phyloP scores from a whole-genome alignment of 1,140 invertebrate species.

The Drosophila kanapiae region DNA sequence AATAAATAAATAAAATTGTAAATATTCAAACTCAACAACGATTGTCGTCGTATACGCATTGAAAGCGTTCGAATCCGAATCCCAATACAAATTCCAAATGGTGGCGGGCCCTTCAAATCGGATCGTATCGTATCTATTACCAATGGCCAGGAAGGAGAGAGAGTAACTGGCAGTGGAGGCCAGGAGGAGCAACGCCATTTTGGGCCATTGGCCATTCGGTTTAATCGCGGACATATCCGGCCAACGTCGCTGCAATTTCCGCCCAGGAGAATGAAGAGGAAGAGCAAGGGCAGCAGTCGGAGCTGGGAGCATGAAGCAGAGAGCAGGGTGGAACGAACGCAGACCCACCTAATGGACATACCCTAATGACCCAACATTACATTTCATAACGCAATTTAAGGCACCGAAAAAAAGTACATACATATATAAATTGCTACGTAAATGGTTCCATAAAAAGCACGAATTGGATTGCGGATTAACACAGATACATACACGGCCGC shows the following conservation, averaged over 20 bases:
- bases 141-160: background rate
- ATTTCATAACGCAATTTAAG: constrained; percentile 82
- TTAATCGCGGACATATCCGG: constrained; percentile 76
- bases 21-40: constrained; percentile 36
- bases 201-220: constrained; percentile 64
- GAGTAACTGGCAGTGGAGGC: background rate
- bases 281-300: constrained; percentile 24
- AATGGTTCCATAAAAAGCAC: constrained; percentile 69
- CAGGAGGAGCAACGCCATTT: constrained; percentile 21
- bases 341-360: constrained; percentile 55
- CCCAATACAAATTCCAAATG: constrained; percentile 14
- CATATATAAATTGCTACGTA: constrained; percentile 47
- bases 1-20: constrained; percentile 51
- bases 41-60: constrained; percentile 11
- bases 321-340: background rate
- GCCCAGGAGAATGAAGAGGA: constrained; percentile 20
- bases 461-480: constrained; percentile 70
- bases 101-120: constrained; percentile 22
- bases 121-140: constrained; percentile 42
- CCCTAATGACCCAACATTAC: constrained; percentile 78
- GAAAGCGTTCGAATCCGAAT: constrained; percentile 10
- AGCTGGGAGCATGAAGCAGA: background rate
- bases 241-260: constrained; percentile 69
- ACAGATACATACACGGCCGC: constrained; percentile 17
- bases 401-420: constrained; percentile 33